A percentile compares a stretch with the other conserved stretches of the same genome.
phyloP scores from a whole-genome alignment of 2,888 invertebrate genomes.

The Polydrusus cervinus region DNA sequence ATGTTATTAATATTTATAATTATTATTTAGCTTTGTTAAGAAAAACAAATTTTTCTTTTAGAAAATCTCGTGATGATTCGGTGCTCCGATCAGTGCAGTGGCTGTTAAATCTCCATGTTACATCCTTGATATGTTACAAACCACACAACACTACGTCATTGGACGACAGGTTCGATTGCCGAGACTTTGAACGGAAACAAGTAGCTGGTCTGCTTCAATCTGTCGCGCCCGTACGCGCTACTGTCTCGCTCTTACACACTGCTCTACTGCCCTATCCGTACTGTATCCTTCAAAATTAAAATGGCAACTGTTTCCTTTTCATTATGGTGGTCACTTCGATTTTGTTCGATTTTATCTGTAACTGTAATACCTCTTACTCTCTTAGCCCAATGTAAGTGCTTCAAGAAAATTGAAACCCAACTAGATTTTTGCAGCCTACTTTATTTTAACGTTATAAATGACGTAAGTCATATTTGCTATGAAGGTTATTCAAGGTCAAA shows the following conservation, averaged over 20 bases:
- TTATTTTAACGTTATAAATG: too few relatives aligned
- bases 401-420: too few relatives aligned
- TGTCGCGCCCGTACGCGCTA: slow-evolving; percentile 63
- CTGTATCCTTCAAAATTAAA: slow-evolving; percentile 8
- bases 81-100: slow-evolving; percentile 64
- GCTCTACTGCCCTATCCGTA: slow-evolving; percentile 58
- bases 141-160: slow-evolving; percentile 63
- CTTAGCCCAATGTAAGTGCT: too few relatives aligned
- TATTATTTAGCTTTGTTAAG: too few relatives aligned
- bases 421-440: too few relatives aligned
- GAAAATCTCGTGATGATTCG: slow-evolving; percentile 63
- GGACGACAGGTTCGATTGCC: slow-evolving; percentile 71
- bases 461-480: too few relatives aligned
- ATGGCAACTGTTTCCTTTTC: background rate
- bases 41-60: slow-evolving; percentile 51
- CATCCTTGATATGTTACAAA: slow-evolving; percentile 63
- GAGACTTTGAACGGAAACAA: slow-evolving; percentile 64
- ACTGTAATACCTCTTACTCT: background rate
- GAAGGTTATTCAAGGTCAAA: too few relatives aligned
- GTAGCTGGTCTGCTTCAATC: slow-evolving; percentile 71
- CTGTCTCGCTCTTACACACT: slow-evolving; percentile 67
- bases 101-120: slow-evolving; percentile 68
- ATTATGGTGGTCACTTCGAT: slow-evolving; percentile 5
- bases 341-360: slow-evolving; percentile 1
- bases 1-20: background rate